These are phyloP conservation scores for Emmelina monodactyla DNA, from an alignment of 2,888 invertebrate species.

Conservation along the genomic window DNA sequence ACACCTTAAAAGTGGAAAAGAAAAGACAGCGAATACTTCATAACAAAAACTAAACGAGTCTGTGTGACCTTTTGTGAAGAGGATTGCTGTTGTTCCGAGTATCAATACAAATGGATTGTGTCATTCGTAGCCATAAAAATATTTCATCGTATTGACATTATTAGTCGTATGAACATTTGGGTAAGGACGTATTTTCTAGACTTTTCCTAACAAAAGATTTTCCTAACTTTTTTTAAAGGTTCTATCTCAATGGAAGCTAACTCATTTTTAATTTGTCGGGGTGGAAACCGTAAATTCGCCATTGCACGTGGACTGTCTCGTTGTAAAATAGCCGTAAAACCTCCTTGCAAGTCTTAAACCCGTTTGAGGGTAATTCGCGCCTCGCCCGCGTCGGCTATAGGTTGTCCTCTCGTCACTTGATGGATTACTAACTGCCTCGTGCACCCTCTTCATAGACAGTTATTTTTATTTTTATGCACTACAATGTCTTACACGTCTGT, in stretches of 20 bases:
- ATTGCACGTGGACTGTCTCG: slow-evolving; percentile 35
- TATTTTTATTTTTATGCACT: neutral
- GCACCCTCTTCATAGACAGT: neutral
- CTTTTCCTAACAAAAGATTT: slow-evolving; percentile 45
- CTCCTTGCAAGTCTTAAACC: slow-evolving; percentile 28
- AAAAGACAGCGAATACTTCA: slow-evolving; percentile 33
- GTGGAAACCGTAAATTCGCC: slow-evolving; percentile 44
- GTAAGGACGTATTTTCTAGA: no score
- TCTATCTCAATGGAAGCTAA: slow-evolving; percentile 52
- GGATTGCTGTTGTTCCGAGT: slow-evolving; percentile 11
- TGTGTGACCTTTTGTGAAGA: slow-evolving; percentile 45
- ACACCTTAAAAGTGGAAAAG: slow-evolving; percentile 25
- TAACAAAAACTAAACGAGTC: slow-evolving; percentile 30
- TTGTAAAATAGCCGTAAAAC: slow-evolving; percentile 46
- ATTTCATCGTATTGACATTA: no score
- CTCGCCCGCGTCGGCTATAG: slow-evolving; percentile 20
- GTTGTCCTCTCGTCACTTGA: no score
- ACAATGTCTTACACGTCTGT: no score
- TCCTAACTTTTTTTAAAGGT: slow-evolving; percentile 48
- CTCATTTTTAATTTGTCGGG: slow-evolving; percentile 61
- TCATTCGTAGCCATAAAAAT: slow-evolving; percentile 57
- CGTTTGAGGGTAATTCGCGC: slow-evolving; percentile 21
- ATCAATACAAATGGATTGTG: slow-evolving; percentile 35
- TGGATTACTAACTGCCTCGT: slow-evolving; percentile 23
- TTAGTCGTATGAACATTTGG: no score